Base-by-base conservation (phyloP, 1,140 invertebrate species). In the Varroa destructor region DNA sequence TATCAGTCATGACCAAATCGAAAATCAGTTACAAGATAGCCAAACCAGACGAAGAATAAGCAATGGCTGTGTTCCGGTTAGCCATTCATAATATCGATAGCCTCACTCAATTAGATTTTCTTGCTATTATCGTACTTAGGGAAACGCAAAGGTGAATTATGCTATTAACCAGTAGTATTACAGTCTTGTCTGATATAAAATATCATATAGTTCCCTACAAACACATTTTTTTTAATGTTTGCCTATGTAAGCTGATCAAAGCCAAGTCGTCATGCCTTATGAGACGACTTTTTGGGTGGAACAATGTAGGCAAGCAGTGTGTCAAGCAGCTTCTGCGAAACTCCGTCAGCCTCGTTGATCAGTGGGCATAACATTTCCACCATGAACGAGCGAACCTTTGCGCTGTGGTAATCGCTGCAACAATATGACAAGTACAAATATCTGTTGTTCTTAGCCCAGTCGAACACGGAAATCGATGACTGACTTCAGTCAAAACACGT, bases 381-480 rank as follows among this genome's bases (percentile, higher is more conserved):
- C 87, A 97, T 96, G 77, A 96, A 96, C 71, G 88, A 91, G 78
- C 93, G 96, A 61, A 97, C 93, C 83, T 96, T 94, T 0, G 86
- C 86, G 37, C 91, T 93, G 81, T 97, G 94, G 79, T 95, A 91
- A 77, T 95, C 92, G 82, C 91, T 94, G 79, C 55, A 82, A 82
- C 67, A 75, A 61, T 74, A 75, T 77, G 74, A 67, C 64, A 73
- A 72, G 58, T 0, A 40, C 54, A 72, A 70, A 25, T 14, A 64
- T 51, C 6, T 5, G 67, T n/a, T 56, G 46, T 70, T 70, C 73
- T 25, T 40, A 74, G 71, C 54, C 70, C 10, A 72, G 55, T 12
- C 74, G 70, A 75, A 74, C 25, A 25, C 25, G 25, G 25, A 25
- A 43, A 10, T 61, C 42, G 10, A 37, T 61, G 10, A 43, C 36